Conservation (phyloP, 2,888 invertebrate genomes). For the Platycheirus albimanus region DNA sequence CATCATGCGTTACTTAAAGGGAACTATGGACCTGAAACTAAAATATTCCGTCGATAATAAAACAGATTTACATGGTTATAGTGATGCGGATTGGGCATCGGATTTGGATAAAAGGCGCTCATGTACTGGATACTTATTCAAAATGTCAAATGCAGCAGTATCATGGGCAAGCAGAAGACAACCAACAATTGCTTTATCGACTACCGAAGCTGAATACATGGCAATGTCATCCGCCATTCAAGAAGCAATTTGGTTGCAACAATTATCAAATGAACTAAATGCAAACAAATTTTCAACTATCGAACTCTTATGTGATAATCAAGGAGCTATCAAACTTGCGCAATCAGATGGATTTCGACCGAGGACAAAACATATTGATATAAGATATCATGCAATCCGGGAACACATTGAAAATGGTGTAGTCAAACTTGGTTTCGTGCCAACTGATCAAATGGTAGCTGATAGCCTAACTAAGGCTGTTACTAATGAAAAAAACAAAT, state of each 20-base stretch:
- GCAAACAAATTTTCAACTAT: too few relatives aligned
- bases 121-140: background rate
- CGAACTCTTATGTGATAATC: too few relatives aligned
- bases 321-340: background rate
- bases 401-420: too few relatives aligned
- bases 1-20: constrained; percentile 43
- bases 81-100: constrained; percentile 46
- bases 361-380: too few relatives aligned
- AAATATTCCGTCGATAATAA: constrained; percentile 20
- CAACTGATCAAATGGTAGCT: background rate
- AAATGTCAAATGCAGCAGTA: constrained; percentile 10
- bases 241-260: constrained; percentile 41
- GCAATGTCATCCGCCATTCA: constrained; percentile 32
- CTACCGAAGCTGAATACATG: constrained; percentile 42
- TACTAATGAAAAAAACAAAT: background rate
- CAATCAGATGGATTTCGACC: background rate
- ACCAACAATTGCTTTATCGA: constrained; percentile 35
- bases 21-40: constrained; percentile 10
- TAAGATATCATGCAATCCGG: too few relatives aligned
- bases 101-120: too few relatives aligned
- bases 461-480: too few relatives aligned
- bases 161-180: constrained; percentile 55
- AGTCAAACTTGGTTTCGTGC: background rate
- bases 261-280: background rate
- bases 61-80: constrained; percentile 29